Conservation (phyloP, 2,113 vertebrate genomes). For the Clupea harengus region DNA sequence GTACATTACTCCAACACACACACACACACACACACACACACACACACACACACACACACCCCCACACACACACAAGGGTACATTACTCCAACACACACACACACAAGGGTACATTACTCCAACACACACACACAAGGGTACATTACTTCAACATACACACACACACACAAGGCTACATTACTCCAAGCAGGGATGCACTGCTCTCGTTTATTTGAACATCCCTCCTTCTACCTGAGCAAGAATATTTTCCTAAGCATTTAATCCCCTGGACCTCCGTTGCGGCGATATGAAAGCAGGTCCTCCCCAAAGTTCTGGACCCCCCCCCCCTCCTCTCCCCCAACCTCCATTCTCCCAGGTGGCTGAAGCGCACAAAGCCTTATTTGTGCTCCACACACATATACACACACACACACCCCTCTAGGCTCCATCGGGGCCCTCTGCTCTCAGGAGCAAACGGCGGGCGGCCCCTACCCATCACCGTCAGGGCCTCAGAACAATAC, state of each 20-base stretch:
- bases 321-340: neutral
- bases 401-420: neutral
- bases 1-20: no score
- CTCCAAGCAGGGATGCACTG: neutral
- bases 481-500: neutral
- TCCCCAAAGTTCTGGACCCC: neutral
- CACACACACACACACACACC: no score
- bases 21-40: no score
- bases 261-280: neutral
- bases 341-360: neutral
- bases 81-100: neutral
- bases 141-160: neutral
- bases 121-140: neutral
- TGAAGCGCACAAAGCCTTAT: neutral
- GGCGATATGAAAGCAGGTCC: neutral
- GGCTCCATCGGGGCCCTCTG: neutral
- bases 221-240: neutral
- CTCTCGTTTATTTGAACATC: neutral
- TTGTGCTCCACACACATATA: neutral
- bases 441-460: neutral
- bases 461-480: neutral
- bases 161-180: neutral
- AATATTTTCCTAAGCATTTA: neutral
- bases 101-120: neutral
- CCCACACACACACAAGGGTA: neutral